phyloP scores from a whole-genome alignment of 2,113 vertebrate genomes.

The Nannobrachium achirus region DNA sequence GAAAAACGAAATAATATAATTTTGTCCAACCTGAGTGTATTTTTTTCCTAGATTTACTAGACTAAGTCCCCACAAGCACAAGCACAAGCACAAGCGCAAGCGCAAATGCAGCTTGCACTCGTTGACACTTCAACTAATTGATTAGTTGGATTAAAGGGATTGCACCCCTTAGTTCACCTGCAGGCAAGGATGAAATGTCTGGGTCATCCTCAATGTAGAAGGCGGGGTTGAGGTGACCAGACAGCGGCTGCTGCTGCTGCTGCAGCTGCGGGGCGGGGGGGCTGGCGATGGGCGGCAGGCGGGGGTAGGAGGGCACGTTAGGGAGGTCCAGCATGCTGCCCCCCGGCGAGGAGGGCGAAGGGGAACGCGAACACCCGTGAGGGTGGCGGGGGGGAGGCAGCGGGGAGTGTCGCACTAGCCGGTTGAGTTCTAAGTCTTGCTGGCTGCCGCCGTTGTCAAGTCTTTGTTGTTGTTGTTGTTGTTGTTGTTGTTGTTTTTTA shows the following conservation, averaged over 20 bases:
- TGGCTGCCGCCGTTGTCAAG: constrained; percentile 23
- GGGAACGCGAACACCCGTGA: constrained; percentile 60
- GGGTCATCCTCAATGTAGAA: constrained; percentile 78
- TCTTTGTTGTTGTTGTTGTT: constrained; percentile 57
- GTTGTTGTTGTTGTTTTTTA: constrained; percentile 67
- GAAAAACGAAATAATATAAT: too few species aligned
- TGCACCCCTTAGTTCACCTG: constrained; percentile 68
- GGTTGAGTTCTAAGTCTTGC: constrained; percentile 81
- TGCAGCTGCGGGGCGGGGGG: constrained; percentile 51
- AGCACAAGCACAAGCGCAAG: too few species aligned
- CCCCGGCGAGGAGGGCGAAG: constrained; percentile 70
- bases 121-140: too few species aligned
- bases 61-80: too few species aligned
- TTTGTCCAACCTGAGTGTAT: too few species aligned
- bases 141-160: background rate
- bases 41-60: too few species aligned
- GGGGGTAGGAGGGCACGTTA: constrained; percentile 80
- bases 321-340: constrained; percentile 75
- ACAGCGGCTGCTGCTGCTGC: constrained; percentile 45
- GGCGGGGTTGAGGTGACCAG: constrained; percentile 75
- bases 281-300: constrained; percentile 77
- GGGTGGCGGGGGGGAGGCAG: constrained; percentile 54
- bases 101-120: too few species aligned
- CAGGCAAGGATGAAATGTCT: constrained; percentile 52
- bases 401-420: constrained; percentile 65